Base-by-base conservation (phyloP, 2,888 invertebrate genomes). In the Trypoxylon attenuatum region DNA sequence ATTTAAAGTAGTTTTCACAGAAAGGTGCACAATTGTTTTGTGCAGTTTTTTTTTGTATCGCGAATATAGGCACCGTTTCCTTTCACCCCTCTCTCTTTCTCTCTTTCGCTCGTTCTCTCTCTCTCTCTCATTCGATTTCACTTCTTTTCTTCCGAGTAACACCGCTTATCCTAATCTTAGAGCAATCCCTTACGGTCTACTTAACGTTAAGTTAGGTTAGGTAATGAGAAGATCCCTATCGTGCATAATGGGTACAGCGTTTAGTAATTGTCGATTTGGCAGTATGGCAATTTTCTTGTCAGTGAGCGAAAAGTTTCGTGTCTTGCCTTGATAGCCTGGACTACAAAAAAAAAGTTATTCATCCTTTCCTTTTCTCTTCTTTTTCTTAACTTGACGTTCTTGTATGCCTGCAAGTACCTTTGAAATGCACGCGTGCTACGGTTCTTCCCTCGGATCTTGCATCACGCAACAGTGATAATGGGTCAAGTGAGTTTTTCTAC, bases 191-290 rank as follows among this genome's bases (percentile, higher is more conserved):
- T 86, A 86, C 47, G 61, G 59, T 74, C 81, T 86, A 84, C 77
- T 77, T 84, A 81, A 84, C 79, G 78, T 85, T 79, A 84, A n/a
- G n/a, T n/a, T 76, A 76, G 71, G n/a, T 81, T 47, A 79, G 78
- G 81, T 83, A 83, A 81, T 81, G 77, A 83, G 80, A 84, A 80
- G 77, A 83, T 82, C 79, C 77, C 82, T 84, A 84, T 84, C 82
- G 80, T 84, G 83, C 81, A 78, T 79, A 80, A 80, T 81, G 82
- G 80, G 71, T 81, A 82, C 78, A 82, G 81, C 78, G 73, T 77
- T n/a, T 82, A 77, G 76, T 82, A 84, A 84, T 85, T 85, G 82
- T 86, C 84, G 79, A 82, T 87, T 87, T 87, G 87, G 87, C 87
- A 87, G 87, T 87, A 85, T 82, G 82, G 83, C 80, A 83, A 82